These are phyloP conservation scores for Carlito syrichta DNA, from an alignment of 2,113 vertebrate species.

Conservation along the genomic window DNA sequence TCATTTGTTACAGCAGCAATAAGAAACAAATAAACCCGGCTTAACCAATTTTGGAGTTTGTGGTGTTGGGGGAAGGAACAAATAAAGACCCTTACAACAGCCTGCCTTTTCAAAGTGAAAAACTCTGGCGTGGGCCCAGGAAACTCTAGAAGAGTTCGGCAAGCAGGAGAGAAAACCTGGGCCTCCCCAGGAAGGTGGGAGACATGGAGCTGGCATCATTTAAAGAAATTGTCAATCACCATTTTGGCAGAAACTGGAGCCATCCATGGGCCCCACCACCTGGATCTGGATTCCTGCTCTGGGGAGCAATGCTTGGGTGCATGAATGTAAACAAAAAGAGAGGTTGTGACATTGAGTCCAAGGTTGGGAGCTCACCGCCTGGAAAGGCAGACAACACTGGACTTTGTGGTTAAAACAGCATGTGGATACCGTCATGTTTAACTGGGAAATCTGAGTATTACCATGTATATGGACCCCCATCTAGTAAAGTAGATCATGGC, in stretches of 20 bases:
- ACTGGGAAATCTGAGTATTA: rapidly evolving
- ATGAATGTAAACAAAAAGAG: not conserved
- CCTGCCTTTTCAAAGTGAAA: not conserved
- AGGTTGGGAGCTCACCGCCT: rapidly evolving
- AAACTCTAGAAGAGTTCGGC: rapidly evolving
- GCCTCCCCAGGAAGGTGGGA: not conserved
- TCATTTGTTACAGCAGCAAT: too few species aligned
- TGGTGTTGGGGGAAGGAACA: not conserved
- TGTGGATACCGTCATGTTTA: rapidly evolving
- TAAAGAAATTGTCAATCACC: not conserved
- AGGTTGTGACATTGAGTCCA: rapidly evolving
- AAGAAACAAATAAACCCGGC: too few species aligned
- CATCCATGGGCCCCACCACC: rapidly evolving
- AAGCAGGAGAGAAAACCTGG: not conserved
- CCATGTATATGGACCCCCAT: rapidly evolving
- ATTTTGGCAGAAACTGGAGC: not conserved
- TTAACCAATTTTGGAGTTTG: too few species aligned
- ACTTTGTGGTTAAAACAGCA: rapidly evolving
- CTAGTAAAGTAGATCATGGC: rapidly evolving
- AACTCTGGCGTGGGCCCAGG: rapidly evolving
- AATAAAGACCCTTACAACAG: too few species aligned
- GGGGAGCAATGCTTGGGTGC: rapidly evolving
- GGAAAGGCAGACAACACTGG: rapidly evolving
- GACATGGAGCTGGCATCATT: rapidly evolving
- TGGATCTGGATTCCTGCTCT: not conserved